Evolutionary conservation across 2,113 vertebrate species (phyloP), one percentile per base, ranked within the genome.

Genomic region (Toxostoma redivivum): DNA sequence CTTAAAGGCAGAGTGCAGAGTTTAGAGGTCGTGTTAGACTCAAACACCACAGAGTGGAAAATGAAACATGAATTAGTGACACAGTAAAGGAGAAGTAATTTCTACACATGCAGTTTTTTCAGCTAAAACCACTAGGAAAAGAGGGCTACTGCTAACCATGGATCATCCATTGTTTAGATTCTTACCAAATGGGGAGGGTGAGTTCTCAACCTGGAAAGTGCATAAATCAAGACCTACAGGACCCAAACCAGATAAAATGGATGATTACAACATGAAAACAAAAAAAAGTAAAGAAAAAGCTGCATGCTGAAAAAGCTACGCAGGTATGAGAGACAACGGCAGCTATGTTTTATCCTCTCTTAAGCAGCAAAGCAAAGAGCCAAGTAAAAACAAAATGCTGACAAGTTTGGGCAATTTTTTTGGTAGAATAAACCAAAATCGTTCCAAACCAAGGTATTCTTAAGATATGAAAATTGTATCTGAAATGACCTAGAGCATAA

Each of bases 141-240:
- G 92, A 89, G 66, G 66, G 96, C 97, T 98, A 98, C 97, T 98
- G 98, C 98, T 98, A 98, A 95, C 94, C 97, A 98, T 97, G 96
- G 95, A 94, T 96, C 98, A 98, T 96, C 98, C 98, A 98, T 86
- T 92, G 96, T 98, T 98, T 91, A 94, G 95, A 95, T 92, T 98
- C 99, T 99, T 99, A 99, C 99, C 99, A 98, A 99, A 99, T 44
- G 98, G 99, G 97, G 98, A 99, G 67, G 98, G 98, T 96, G 98
- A 98, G 97, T 96, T 98, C 95, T 98, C 99, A 98, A 98, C 98
- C 98, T 99, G 99, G 99, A 99, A 99, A 98, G 99, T 98, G 99
- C 98, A 99, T 99, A 99, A 99, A 99, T 99, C 99, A 99, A 99
- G 99, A 99, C 99, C 99, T 99, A 99, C 98, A 97, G 98, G 98